A percentile compares a stretch with the other conserved stretches of the same genome.
These are phyloP conservation scores for Phortica magna DNA, from an alignment of 2,888 invertebrate species.

Conservation along the genomic window DNA sequence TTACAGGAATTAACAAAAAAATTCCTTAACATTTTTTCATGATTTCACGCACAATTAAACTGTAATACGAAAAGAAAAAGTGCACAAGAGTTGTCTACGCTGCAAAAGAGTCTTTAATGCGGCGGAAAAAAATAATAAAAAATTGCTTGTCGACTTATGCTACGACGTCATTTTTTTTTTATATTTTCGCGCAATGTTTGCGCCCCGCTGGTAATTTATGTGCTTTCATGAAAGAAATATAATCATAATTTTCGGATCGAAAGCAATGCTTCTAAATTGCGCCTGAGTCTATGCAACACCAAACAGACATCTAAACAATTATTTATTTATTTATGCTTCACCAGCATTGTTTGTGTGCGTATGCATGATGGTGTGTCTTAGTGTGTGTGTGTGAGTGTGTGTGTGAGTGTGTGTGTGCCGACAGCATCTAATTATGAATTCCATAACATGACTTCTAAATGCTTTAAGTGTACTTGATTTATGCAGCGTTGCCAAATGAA, in stretches of 20 bases:
- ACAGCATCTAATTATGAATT: neutral
- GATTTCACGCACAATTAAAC: slow-evolving; percentile 30
- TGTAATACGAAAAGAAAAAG: neutral
- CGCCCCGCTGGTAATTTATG: neutral
- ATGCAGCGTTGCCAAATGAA: neutral
- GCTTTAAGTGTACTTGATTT: slow-evolving; percentile 6
- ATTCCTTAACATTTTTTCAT: neutral
- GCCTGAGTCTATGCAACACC: slow-evolving; percentile 21
- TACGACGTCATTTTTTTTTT: neutral
- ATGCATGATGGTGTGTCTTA: neutral
- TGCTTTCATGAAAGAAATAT: neutral
- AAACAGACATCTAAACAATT: neutral
- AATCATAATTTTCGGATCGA: neutral
- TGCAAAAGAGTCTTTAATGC: slow-evolving; percentile 17
- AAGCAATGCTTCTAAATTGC: neutral
- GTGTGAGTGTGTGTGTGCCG: neutral
- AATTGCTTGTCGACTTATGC: slow-evolving; percentile 35
- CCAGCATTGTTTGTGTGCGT: neutral
- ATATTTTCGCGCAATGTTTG: neutral
- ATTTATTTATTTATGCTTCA: neutral
- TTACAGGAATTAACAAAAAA: neutral
- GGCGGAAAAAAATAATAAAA: neutral
- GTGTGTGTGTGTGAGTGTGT: neutral
- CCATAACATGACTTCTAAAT: neutral
- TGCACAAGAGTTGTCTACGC: slow-evolving; percentile 42